Evolutionary conservation across 92 coral and sea anemone species (phyloP), one percentile per base, ranked within the genome.

Genomic region (Hydrozoanthus gracilis): DNA sequence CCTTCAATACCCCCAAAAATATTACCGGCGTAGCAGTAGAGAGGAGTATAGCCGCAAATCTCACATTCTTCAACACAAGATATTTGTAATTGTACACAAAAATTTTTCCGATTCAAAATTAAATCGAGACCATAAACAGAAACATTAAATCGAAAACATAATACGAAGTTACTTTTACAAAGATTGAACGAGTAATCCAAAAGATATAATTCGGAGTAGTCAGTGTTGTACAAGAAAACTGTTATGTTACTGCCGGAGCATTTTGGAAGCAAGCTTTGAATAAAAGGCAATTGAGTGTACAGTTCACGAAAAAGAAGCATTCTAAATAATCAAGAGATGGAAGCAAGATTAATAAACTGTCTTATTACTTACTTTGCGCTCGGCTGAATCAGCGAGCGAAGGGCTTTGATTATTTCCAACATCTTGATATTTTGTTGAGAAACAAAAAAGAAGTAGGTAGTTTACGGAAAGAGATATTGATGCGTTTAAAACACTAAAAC

Each of bases 331-430:
- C 39, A 27, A 74, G 39, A 14, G 44, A 50, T 50, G 56, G 47
- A 16, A 14, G 39, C 78, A 73, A 16, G 49, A 87, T 77, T 44
- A 73, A 44, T 39, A 79, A 54, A 14, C 13, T 58, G 52, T 10
- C 86, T 78, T 47, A 71, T 87, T 89, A 88, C 88, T 82, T 91
- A 93, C 95, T 68, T 87, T 46, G 93, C 51, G 62, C 87, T 88
- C 6, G 96, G 91, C 46, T 91, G 91, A 58, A 93, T 91, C 15
- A 93, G 74, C 62, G 85, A 80, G 6, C 85, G 85, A 51, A 80
- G 20, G 6, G 85, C 85, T 17, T 80, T 80, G 48, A 80, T 80
- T 7, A 80, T 80, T 80, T 80, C 85, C 74, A 80, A 48, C 85
- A 80, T 80, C 27, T 48, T 80, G 74, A 44, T 49, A 17, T 49